Conservation (phyloP, 2,888 invertebrate genomes). For the Nudaria mundana region DNA sequence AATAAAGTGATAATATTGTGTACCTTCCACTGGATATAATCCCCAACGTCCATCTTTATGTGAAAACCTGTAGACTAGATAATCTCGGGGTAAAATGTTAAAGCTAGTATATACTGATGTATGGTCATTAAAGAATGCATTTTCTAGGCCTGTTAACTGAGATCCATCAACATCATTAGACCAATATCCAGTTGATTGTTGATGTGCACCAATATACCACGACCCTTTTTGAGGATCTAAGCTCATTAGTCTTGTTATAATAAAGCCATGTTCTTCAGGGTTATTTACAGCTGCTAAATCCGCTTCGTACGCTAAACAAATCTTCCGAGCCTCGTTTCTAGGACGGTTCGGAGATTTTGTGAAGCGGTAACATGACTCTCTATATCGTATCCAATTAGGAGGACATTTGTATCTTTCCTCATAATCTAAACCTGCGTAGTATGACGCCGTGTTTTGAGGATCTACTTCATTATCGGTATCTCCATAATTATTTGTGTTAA, state of each 20-base stretch:
- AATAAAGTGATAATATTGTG: constrained; percentile 89
- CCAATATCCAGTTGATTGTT: constrained; percentile 89
- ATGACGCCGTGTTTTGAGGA: constrained; percentile 60
- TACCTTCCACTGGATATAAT: constrained; percentile 89
- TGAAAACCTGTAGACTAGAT: constrained; percentile 90
- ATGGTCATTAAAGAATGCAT: constrained; percentile 88
- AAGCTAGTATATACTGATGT: constrained; percentile 60
- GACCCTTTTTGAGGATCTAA: constrained; percentile 92
- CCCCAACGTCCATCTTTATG: constrained; percentile 90
- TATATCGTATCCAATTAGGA: constrained; percentile 91
- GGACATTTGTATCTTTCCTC: constrained; percentile 85
- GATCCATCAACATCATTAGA: constrained; percentile 91
- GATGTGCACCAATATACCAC: constrained; percentile 93
- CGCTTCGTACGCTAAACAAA: constrained; percentile 91
- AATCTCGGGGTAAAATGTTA: constrained; percentile 84
- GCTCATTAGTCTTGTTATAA: constrained; percentile 89
- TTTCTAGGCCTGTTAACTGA: constrained; percentile 88
- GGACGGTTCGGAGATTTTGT: constrained; percentile 92
- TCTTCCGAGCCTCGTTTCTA: constrained; percentile 89
- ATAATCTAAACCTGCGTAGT: constrained; percentile 68
- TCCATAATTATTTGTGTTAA: constrained; percentile 55
- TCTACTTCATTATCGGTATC: constrained; percentile 64
- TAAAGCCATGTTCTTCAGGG: constrained; percentile 93
- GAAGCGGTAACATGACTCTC: constrained; percentile 93
- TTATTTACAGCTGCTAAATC: constrained; percentile 90